Evolutionary conservation across 2,113 vertebrate genomes (phyloP), one percentile per base, ranked within the genome.

Genomic region (Syngnathus scovelli): DNA sequence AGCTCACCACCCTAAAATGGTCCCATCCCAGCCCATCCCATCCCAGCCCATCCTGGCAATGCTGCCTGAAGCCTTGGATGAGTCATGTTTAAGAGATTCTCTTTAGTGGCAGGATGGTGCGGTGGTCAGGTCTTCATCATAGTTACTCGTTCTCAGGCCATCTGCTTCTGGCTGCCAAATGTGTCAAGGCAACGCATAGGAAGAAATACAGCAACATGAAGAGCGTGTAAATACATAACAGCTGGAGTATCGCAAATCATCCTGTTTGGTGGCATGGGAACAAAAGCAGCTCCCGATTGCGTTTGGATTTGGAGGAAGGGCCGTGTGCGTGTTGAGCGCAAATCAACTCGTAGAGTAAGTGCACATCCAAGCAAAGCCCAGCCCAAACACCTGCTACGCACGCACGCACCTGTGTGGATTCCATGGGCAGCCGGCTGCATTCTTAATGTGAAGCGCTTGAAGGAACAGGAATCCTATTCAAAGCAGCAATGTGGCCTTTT

Each of bases 241-340:
- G 49, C 73, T 58, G 37, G 69, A 10, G 64, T 33, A 9, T 23
- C 68, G 80, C 68, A 79, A 79, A 78, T 74, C 61, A 63, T 21
- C 68, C 43, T 23, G 66, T 77, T 77, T 69, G 69, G 71, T 80
- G 60, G 66, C 51, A 5, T 1, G 0, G 67, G 59, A 61, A 72
- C 74, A 79, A 74, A 77, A 82, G 61, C 64, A 38, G 7, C 54
- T 39, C 43, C 70, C 75, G 74, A 78, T 78, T 81, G 60, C 63
- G 33, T 68, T 61, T 61, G 7, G 72, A 74, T 75, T 68, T 10
- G 65, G 70, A 60, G 39, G 60, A 69, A 61, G 4, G 7, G 15
- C 49, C 7, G 43, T 4, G 58, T 71, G 49, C 59, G 52, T 11
- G 55, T 44, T 65, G 37, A 54, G 56, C 33, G 62, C 52, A 69